These are phyloP conservation scores for Epizoanthus ramosus DNA, from an alignment of 92 coral and sea anemone genomes.

Conservation along the genomic window DNA sequence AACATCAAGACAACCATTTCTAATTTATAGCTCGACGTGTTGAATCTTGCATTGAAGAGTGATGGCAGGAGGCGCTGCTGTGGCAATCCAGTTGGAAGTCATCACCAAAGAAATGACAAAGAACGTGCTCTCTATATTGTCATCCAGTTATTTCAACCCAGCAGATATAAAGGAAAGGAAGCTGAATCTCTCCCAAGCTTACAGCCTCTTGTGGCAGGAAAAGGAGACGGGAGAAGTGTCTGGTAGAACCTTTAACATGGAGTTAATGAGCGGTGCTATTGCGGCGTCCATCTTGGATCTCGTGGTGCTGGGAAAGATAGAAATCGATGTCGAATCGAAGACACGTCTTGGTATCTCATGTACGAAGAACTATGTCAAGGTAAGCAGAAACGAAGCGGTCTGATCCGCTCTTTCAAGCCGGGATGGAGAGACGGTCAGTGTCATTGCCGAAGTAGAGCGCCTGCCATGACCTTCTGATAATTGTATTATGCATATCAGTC, in stretches of 20 bases:
- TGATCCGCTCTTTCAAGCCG: no score
- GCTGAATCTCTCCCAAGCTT: conserved; percentile 54
- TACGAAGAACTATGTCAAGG: conserved; percentile 43
- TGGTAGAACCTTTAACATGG: conserved; percentile 26
- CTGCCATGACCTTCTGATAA: no score
- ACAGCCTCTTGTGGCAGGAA: conserved; percentile 61
- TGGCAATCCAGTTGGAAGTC: background rate
- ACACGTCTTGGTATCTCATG: conserved; percentile 31
- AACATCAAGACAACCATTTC: no score
- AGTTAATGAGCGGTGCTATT: conserved; percentile 43
- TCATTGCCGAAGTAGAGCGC: no score
- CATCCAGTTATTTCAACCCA: conserved; percentile 43
- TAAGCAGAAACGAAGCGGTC: background rate
- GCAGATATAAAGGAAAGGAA: conserved; percentile 32
- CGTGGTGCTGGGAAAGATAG: conserved; percentile 51
- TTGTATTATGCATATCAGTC: no score
- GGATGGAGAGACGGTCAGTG: no score
- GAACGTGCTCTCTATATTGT: conserved; percentile 11
- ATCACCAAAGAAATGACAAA: conserved; percentile 18
- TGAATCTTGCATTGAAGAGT: background rate
- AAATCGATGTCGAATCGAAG: conserved; percentile 43
- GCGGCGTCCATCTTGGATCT: conserved; percentile 52
- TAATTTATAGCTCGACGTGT: no score
- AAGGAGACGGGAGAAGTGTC: conserved; percentile 45
- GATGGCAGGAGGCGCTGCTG: background rate